Conservation (phyloP, 2,113 vertebrate genomes). For the Boleophthalmus pectinirostris region DNA sequence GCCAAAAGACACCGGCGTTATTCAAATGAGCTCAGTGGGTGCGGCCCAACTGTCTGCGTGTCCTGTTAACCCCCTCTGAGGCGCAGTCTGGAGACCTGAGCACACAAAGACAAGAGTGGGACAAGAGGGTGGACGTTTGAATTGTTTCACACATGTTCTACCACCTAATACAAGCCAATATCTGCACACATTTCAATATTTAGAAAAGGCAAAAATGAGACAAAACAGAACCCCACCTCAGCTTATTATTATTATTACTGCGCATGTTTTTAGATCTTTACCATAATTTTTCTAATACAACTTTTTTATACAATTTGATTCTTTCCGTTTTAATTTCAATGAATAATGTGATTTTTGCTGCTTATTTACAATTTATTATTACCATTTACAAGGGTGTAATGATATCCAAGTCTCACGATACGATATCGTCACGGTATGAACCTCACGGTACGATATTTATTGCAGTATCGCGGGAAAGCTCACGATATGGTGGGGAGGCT, state of each 20-base stretch:
- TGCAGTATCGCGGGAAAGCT: no score
- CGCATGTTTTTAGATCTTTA: no score
- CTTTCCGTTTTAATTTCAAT: background rate
- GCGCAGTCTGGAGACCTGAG: slow-evolving; percentile 10
- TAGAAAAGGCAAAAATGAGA: background rate
- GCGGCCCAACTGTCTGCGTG: slow-evolving; percentile 71
- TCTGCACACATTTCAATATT: background rate
- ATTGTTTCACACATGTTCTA: slow-evolving; percentile 5
- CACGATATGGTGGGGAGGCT: no score
- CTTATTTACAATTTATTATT: no score
- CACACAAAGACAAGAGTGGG: slow-evolving; percentile 49
- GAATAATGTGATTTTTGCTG: background rate
- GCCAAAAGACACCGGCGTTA: slow-evolving; percentile 70
- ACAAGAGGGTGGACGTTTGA: background rate
- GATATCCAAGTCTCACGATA: no score
- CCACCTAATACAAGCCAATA: background rate
- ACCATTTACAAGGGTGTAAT: no score
- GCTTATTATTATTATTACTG: background rate
- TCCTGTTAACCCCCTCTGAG: slow-evolving; percentile 69
- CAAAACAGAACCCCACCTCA: background rate
- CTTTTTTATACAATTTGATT: no score
- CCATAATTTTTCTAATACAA: no score
- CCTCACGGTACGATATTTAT: no score
- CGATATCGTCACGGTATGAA: no score
- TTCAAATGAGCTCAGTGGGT: slow-evolving; percentile 72